phyloP scores from a whole-genome alignment of 1,140 invertebrate genomes.

The Dryas iulia region DNA sequence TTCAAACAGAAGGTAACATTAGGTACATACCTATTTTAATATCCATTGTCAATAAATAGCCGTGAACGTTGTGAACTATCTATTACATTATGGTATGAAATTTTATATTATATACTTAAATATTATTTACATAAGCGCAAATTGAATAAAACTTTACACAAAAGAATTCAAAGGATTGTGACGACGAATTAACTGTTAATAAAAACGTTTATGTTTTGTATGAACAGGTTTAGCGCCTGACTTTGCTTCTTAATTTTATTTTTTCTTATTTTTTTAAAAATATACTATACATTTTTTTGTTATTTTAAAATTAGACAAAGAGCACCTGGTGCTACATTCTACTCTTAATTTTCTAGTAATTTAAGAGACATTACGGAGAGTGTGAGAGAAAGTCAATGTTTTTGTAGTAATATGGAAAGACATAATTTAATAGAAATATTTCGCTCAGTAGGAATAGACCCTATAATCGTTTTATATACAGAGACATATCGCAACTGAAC shows the following conservation, averaged over 20 bases:
- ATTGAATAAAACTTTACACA: slow-evolving; percentile 13
- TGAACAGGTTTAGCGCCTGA: not conserved
- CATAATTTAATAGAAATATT: no score
- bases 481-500: no score
- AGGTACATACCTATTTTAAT: slow-evolving; percentile 12
- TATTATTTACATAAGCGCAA: slow-evolving; percentile 15
- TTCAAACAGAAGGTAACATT: not conserved
- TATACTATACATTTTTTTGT: no score
- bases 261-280: not conserved
- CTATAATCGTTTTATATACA: no score
- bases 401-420: no score
- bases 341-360: no score
- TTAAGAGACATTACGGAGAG: no score
- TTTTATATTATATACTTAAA: slow-evolving; percentile 14
- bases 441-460: no score
- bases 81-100: not conserved
- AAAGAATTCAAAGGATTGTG: slow-evolving; percentile 2
- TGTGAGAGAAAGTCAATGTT: no score
- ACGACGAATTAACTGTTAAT: slow-evolving; percentile 10
- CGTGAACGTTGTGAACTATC: not conserved
- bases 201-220: not conserved
- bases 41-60: not conserved
- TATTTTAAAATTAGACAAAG: no score
- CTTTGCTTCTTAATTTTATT: not conserved
- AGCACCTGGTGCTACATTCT: no score